phyloP scores from a whole-genome alignment of 2,113 vertebrate species.

The Sturnus vulgaris region DNA sequence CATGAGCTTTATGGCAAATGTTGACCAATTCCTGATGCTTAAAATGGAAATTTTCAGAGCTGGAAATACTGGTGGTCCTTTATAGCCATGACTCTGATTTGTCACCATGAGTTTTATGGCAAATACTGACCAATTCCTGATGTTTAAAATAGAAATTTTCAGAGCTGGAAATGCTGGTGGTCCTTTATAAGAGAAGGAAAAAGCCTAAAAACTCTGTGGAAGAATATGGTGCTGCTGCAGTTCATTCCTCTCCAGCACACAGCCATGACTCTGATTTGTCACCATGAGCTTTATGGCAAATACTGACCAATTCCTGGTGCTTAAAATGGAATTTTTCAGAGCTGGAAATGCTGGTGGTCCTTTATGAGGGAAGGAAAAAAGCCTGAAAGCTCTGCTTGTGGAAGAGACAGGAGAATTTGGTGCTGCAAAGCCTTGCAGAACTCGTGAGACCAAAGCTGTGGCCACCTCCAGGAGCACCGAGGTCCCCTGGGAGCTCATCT shows the following conservation, averaged over 20 bases:
- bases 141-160: no score
- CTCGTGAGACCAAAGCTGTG: accelerated
- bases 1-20: no score
- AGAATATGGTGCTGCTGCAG: no score
- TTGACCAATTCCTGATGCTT: no score
- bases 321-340: not conserved
- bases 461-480: not conserved
- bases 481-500: not conserved
- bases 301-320: not conserved
- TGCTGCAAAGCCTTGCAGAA: not conserved
- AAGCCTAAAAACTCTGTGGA: no score
- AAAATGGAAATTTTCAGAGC: no score
- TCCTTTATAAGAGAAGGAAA: no score
- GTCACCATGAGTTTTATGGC: accelerated
- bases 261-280: accelerated
- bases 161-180: no score
- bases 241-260: no score
- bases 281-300: not conserved
- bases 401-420: not conserved
- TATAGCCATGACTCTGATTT: accelerated
- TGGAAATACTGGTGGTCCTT: no score
- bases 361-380: not conserved
- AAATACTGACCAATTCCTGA: not conserved
- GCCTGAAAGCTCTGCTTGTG: not conserved
- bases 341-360: not conserved